These are phyloP conservation scores for Cirrhinus mrigala DNA, from an alignment of 2,797 vertebrate genomes.

Conservation along the genomic window DNA sequence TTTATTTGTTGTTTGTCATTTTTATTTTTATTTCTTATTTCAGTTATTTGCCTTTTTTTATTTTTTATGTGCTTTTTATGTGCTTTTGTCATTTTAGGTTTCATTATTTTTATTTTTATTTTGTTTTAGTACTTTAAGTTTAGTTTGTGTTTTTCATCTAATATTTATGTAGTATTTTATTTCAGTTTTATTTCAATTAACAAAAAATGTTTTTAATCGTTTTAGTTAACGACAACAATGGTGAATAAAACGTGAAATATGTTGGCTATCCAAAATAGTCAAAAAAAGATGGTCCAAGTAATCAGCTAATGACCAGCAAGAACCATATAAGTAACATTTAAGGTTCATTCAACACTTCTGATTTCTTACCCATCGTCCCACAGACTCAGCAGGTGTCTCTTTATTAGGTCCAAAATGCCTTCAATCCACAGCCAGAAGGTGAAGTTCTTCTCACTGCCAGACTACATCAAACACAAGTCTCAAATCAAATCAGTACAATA, in stretches of 20 bases:
- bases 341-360: background rate
- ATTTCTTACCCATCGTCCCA: conserved; percentile 95
- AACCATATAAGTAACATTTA: too few species aligned
- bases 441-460: conserved; percentile 89
- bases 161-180: too few species aligned
- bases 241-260: background rate
- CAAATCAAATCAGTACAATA: background rate
- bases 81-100: too few species aligned
- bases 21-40: background rate
- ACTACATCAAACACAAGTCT: conserved; percentile 75
- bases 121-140: too few species aligned
- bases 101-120: too few species aligned
- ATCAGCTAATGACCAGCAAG: background rate
- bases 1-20: background rate
- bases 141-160: too few species aligned
- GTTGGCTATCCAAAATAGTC: background rate
- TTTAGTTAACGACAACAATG: background rate
- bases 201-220: background rate
- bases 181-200: too few species aligned
- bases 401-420: conserved; percentile 95
- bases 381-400: conserved; percentile 89
- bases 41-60: background rate
- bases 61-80: too few species aligned
- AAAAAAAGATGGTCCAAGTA: background rate
- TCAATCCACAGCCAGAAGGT: conserved; percentile 99